These are phyloP conservation scores for Eristalinus aeneus DNA, from an alignment of 2,888 invertebrate species.

Conservation along the genomic window DNA sequence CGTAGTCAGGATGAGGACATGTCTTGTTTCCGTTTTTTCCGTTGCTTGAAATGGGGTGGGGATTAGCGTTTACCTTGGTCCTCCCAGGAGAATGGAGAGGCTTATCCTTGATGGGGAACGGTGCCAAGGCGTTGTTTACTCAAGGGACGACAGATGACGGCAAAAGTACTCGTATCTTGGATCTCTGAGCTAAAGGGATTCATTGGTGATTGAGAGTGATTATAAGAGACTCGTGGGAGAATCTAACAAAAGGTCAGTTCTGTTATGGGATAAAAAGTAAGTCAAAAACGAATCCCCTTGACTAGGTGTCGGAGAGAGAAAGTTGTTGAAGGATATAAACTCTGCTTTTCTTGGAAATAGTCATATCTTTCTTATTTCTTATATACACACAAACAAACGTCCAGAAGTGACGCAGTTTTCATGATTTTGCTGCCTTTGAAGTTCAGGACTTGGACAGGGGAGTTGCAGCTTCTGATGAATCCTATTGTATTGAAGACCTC, in stretches of 20 bases:
- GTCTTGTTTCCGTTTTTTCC: neutral
- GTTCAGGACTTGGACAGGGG: too few species aligned
- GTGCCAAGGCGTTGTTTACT: neutral
- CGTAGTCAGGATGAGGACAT: neutral
- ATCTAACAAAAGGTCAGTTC: neutral
- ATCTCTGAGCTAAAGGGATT: neutral
- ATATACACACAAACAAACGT: too few species aligned
- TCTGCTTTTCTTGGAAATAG: too few species aligned
- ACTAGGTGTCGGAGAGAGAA: too few species aligned
- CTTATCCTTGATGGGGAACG: neutral
- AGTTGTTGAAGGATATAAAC: too few species aligned
- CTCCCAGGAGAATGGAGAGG: neutral
- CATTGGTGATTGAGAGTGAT: neutral
- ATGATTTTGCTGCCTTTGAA: too few species aligned
- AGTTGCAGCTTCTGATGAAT: too few species aligned
- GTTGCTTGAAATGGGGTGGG: neutral
- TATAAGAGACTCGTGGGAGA: neutral
- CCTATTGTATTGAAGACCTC: too few species aligned
- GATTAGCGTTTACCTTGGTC: neutral
- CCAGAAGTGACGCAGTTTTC: too few species aligned
- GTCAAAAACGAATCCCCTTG: too few species aligned
- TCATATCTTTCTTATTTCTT: too few species aligned
- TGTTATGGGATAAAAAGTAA: neutral
- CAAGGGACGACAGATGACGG: neutral
- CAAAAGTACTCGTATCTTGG: neutral